A percentile compares a stretch with the other conserved stretches of the same genome.
Evolutionary conservation across 2,797 vertebrate species (phyloP).

Genomic region (Remorina albescens): DNA sequence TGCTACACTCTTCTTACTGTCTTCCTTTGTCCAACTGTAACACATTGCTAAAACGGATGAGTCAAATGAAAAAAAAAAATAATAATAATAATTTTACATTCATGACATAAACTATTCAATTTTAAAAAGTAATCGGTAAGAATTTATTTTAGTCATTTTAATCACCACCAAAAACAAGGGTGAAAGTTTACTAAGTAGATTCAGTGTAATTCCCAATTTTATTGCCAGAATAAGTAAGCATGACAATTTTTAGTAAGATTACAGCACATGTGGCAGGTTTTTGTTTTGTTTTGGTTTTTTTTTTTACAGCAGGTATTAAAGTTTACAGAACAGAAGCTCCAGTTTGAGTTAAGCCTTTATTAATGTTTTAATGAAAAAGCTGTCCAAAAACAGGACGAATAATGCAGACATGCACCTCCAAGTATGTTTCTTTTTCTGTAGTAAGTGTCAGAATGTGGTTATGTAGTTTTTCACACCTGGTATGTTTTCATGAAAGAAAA

Average conservation of each 20-base stretch:
- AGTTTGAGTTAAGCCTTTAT: too few relatives aligned
- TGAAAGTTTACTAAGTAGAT: not conserved
- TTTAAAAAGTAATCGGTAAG: not conserved
- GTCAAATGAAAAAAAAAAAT: not conserved
- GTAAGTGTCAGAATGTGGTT: too few relatives aligned
- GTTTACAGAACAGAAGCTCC: not conserved
- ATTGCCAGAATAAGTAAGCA: not conserved
- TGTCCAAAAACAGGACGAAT: too few relatives aligned
- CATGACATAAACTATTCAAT: not conserved
- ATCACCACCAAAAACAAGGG: not conserved
- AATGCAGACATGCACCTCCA: not conserved
- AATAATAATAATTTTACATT: not conserved
- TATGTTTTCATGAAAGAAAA: too few relatives aligned
- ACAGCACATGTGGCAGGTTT: not conserved
- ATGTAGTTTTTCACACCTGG: too few relatives aligned
- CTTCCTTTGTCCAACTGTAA: slow-evolving; percentile 19
- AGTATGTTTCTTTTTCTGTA: too few relatives aligned
- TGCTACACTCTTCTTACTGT: slow-evolving; percentile 46
- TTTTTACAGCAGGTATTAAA: not conserved
- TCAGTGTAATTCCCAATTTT: not conserved
- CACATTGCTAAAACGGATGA: not conserved
- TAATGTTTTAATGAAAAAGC: too few relatives aligned
- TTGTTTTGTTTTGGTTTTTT: too few relatives aligned
- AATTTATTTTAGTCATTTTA: not conserved
- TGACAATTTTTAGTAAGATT: not conserved